These are phyloP conservation scores for Stichodactyla mertensii DNA, from an alignment of 64 coral and sea anemone genomes.

Conservation along the genomic window DNA sequence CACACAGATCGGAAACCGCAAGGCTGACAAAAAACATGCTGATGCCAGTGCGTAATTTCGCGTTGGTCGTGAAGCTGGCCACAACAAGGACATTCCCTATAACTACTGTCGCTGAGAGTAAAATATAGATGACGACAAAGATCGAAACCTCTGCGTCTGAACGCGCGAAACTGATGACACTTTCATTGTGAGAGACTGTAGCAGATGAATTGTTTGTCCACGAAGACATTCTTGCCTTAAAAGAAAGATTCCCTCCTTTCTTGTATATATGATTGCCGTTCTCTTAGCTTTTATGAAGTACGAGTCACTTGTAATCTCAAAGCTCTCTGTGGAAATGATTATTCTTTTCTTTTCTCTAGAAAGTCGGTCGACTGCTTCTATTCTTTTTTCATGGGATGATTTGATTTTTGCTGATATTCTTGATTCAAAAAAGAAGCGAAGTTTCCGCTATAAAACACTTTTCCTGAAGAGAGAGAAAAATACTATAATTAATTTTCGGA, in stretches of 20 bases:
- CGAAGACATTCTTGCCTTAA: not conserved
- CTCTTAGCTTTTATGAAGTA: not conserved
- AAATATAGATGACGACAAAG: constrained; percentile 25
- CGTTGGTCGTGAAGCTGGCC: constrained; percentile 14
- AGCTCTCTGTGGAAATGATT: too few species aligned
- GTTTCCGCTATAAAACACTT: not conserved
- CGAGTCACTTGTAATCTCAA: too few species aligned
- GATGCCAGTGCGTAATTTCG: constrained; percentile 16
- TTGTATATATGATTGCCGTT: not conserved
- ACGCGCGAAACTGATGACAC: not conserved
- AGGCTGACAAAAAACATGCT: constrained; percentile 58
- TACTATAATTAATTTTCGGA: not conserved
- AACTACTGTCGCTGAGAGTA: constrained; percentile 25
- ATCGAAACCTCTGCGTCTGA: constrained; percentile 12
- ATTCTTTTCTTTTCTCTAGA: too few species aligned
- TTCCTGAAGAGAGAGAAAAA: not conserved
- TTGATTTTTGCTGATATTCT: too few species aligned
- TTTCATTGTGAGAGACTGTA: not conserved
- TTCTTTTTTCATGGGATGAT: too few species aligned
- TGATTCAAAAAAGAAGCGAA: not conserved
- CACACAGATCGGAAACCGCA: constrained; percentile 35
- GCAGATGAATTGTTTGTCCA: not conserved
- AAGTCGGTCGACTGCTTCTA: too few species aligned
- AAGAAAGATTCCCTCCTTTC: not conserved
- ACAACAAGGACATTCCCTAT: constrained; percentile 49